These are phyloP conservation scores for Isurus oxyrinchus DNA, from an alignment of 2,113 vertebrate genomes.

Conservation along the genomic window DNA sequence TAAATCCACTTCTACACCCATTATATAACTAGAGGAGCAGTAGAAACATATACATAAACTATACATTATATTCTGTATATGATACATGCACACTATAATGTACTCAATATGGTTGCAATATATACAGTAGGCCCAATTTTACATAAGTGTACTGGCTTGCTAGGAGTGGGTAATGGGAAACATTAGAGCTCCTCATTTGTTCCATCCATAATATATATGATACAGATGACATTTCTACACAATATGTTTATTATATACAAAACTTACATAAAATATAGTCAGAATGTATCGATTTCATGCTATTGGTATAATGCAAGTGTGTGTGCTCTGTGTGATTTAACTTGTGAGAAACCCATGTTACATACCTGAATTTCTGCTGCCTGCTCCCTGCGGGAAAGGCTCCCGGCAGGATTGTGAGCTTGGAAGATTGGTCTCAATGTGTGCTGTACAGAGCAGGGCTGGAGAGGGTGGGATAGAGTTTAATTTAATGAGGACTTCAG, in stretches of 20 bases:
- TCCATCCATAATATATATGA: neutral
- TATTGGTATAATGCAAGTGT: neutral
- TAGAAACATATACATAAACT: neutral
- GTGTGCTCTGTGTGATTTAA: neutral
- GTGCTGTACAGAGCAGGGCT: neutral
- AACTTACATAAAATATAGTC: neutral
- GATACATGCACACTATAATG: neutral
- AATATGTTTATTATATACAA: neutral
- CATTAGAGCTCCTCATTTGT: neutral
- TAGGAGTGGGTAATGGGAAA: neutral
- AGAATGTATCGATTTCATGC: neutral
- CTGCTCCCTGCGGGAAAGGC: neutral
- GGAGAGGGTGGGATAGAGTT: neutral
- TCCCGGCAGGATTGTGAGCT: neutral
- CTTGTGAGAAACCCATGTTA: neutral
- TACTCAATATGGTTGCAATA: neutral
- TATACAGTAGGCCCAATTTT: neutral
- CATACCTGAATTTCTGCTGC: too few species aligned
- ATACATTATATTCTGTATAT: neutral
- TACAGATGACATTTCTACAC: neutral
- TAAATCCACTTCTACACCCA: neutral
- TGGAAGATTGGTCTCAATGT: neutral
- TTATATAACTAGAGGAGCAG: neutral
- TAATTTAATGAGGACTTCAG: neutral
- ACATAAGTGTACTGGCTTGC: neutral